Evolutionary conservation across 2,888 invertebrate genomes (phyloP), one percentile per base, ranked within the genome.

Genomic region (Drosophila eohydei): DNA sequence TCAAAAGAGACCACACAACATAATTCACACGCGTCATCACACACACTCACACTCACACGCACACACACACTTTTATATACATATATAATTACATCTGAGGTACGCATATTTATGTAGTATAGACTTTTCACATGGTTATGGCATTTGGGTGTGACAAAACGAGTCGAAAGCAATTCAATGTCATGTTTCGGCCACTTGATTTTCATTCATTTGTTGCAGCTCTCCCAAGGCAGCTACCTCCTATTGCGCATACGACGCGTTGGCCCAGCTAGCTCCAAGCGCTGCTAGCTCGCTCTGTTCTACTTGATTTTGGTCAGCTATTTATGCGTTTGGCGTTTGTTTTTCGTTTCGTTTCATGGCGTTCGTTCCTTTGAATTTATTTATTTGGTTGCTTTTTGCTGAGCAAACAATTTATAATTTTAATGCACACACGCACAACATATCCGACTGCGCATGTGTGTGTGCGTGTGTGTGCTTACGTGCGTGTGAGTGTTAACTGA

Each of bases 401-500:
- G 71, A 74, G 83, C 80, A 88, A 88, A 83, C 86, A 88, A 86
- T 88, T 81, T 83, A 88, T 82, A 88, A 88, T 88, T 83, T 84
- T 78, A 84, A 85, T 88, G 73, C 82, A 84, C 71, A 87, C 78
- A 85, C 81, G 61, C 81, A 78, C 78, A 70, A 32, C 58, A 66
- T 21, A 34, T 67, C 46, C 32, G 38, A n/a, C 26, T 67, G 43
- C 50, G 41, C 21, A 21, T 60, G 50, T 60, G 50, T 16, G 38
- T 38, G 60, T 44, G 41, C 8, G 51, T 50, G 50, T 57, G 54
- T 60, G 50, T 41, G 40, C 8, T 1, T 41, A 41, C 9, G 52
- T 59, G 41, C 57, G 52, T 56, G 21, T 71, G 63, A 57, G 62
- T 73, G 81, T 79, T 88, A 79, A 74, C 84, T 81, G 84, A 84